These are phyloP conservation scores for Tyrophagus putrescentiae DNA, from an alignment of 1,140 invertebrate genomes.

Conservation along the genomic window DNA sequence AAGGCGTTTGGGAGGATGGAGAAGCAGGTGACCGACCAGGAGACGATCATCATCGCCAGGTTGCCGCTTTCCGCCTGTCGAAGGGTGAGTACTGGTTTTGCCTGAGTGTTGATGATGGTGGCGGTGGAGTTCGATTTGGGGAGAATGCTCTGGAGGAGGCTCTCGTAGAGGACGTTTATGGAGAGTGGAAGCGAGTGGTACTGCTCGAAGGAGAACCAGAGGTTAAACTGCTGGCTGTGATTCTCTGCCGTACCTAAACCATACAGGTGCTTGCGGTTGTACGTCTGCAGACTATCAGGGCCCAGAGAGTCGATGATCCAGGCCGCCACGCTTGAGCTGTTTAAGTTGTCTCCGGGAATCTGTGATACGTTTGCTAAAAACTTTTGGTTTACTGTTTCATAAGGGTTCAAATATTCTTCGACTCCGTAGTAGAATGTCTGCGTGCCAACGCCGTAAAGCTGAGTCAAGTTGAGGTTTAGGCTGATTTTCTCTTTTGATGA, in stretches of 20 bases:
- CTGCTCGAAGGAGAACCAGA: slow-evolving; percentile 23
- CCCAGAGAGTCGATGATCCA: background rate
- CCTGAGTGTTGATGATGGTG: background rate
- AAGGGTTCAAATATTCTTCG: background rate
- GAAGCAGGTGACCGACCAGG: background rate
- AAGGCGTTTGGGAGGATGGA: slow-evolving; percentile 19
- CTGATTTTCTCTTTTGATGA: no score
- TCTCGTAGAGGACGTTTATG: slow-evolving; percentile 8
- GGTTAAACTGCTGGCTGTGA: background rate
- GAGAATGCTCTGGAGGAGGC: background rate
- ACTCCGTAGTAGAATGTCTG: background rate
- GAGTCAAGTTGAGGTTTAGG: background rate
- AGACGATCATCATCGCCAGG: background rate
- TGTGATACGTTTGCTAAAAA: background rate
- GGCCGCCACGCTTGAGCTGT: background rate
- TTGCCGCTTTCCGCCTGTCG: background rate
- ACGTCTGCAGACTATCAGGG: background rate
- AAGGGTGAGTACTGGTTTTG: background rate
- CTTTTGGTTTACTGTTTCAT: background rate
- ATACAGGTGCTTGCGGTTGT: background rate
- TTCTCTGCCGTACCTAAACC: background rate
- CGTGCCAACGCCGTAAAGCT: background rate
- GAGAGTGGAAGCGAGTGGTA: slow-evolving; percentile 19
- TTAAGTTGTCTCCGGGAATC: background rate
- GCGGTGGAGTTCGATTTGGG: background rate